Percentiles rank a stretch among this genome's conserved stretches.
Evolutionary conservation across 2,113 vertebrate genomes (phyloP).

Genomic region (Upupa epops): DNA sequence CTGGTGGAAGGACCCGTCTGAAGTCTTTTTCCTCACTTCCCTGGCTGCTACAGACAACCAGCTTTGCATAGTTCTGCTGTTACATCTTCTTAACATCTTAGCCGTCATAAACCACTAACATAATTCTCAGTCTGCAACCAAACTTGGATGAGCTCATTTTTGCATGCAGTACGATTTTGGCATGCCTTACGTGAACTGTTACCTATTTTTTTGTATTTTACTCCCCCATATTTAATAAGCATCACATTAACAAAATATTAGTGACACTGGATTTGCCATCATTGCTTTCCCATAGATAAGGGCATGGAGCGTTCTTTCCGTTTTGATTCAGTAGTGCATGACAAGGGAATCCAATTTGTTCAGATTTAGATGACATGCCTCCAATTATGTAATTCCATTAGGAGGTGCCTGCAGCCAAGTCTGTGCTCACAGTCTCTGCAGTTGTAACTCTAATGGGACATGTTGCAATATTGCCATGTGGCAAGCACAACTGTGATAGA

Average conservation of each 20-base stretch:
- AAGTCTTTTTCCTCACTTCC: not conserved
- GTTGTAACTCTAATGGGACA: constrained; percentile 38
- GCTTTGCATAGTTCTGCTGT: not conserved
- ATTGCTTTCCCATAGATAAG: constrained; percentile 54
- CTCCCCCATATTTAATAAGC: not conserved
- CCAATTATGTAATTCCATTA: constrained; percentile 72
- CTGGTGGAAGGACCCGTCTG: not conserved
- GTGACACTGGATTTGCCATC: constrained; percentile 9
- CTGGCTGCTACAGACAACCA: not conserved
- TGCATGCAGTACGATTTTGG: not conserved
- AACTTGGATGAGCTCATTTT: not conserved
- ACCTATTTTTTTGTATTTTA: not conserved
- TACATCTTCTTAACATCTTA: not conserved
- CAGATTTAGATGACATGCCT: constrained; percentile 71
- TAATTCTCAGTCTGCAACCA: not conserved
- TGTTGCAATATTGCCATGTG: constrained; percentile 46
- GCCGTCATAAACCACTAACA: not conserved
- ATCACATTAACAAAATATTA: constrained; percentile 46
- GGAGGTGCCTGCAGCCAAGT: constrained; percentile 59
- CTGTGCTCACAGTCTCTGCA: constrained; percentile 51
- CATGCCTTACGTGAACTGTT: not conserved
- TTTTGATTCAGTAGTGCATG: constrained; percentile 70
- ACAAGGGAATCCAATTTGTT: constrained; percentile 71
- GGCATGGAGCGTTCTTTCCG: constrained; percentile 30
- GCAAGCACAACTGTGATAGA: constrained; percentile 58